phyloP scores from a whole-genome alignment of 2,113 vertebrate genomes.

The Python bivittatus region DNA sequence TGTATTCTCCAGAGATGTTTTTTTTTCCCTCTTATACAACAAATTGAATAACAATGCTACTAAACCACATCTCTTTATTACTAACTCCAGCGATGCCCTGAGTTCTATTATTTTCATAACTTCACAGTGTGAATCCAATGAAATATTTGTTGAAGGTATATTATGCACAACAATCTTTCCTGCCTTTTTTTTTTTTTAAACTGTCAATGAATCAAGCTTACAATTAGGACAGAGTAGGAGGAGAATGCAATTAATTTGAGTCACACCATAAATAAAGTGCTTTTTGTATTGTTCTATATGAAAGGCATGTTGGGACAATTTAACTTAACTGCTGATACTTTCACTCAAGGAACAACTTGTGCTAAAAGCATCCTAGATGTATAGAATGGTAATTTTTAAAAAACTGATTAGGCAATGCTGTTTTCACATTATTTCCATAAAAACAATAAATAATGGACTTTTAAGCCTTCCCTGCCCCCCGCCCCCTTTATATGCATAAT shows the following conservation, averaged over 20 bases:
- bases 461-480: not conserved
- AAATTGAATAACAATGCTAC: not conserved
- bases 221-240: slow-evolving; percentile 44
- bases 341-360: not conserved
- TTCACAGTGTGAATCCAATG: not conserved
- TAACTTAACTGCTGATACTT: slow-evolving; percentile 44
- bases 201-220: slow-evolving; percentile 22
- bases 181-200: slow-evolving; percentile 45
- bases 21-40: not conserved
- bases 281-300: slow-evolving; percentile 28
- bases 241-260: slow-evolving; percentile 45
- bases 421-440: not conserved
- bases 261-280: slow-evolving; percentile 35
- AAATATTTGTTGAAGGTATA: slow-evolving; percentile 48
- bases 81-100: not conserved
- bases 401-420: slow-evolving; percentile 2
- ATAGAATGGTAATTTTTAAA: slow-evolving; percentile 33
- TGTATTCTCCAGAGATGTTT: not conserved
- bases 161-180: slow-evolving; percentile 27
- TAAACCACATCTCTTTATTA: not conserved
- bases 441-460: not conserved
- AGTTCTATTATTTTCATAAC: not conserved
- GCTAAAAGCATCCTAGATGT: slow-evolving; percentile 23
- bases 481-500: not conserved
- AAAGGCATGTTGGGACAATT: slow-evolving; percentile 33